phyloP scores from a whole-genome alignment of 2,797 vertebrate genomes.

The Chiloscyllium punctatum region DNA sequence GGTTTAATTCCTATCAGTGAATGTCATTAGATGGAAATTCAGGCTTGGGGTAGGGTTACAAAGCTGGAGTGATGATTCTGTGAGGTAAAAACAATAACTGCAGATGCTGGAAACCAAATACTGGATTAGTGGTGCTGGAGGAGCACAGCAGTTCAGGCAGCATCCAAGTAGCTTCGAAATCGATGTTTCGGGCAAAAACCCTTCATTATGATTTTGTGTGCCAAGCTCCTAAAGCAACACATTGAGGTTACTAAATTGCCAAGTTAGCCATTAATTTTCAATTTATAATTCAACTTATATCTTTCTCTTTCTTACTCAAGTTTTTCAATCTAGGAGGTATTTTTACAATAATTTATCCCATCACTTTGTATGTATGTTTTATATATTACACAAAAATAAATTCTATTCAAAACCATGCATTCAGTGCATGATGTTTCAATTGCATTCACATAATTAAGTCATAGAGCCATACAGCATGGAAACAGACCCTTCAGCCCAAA shows the following conservation, averaged over 20 bases:
- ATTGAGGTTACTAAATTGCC: not conserved
- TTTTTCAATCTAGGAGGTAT: not conserved
- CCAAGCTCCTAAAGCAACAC: not conserved
- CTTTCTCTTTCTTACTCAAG: not conserved
- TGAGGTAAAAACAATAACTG: too few species aligned
- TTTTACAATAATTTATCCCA: not conserved
- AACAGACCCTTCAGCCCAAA: too few species aligned
- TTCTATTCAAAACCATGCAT: not conserved
- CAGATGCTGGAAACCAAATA: too few species aligned
- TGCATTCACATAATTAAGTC: not conserved
- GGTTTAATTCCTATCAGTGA: not conserved
- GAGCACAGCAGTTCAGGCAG: too few species aligned
- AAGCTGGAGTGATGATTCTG: not conserved
- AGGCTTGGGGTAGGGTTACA: not conserved
- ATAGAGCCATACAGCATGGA: too few species aligned
- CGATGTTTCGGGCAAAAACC: too few species aligned
- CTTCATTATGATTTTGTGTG: not conserved
- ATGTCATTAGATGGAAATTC: not conserved
- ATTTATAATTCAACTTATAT: not conserved
- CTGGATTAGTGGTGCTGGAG: too few species aligned
- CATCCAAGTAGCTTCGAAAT: too few species aligned
- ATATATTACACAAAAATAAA: not conserved
- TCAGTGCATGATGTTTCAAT: not conserved
- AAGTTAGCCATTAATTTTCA: not conserved
- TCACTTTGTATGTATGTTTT: not conserved